These are phyloP conservation scores for Epistrophella euchroma DNA, from an alignment of 2,888 invertebrate species.

Conservation along the genomic window DNA sequence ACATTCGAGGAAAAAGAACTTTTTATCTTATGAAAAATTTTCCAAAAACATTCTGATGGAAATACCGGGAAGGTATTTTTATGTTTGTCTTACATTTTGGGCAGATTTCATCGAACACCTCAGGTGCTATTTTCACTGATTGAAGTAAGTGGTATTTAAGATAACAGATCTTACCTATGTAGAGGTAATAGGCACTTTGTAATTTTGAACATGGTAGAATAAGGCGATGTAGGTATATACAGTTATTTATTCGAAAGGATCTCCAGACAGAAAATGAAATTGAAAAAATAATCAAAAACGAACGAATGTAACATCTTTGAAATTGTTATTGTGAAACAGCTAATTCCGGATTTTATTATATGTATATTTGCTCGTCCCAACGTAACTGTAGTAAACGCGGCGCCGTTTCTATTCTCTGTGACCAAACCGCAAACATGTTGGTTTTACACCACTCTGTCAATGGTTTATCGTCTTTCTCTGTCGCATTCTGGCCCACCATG, in stretches of 20 bases:
- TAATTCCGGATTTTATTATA: constrained; percentile 5
- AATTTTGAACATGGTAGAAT: neutral
- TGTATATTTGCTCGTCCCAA: neutral
- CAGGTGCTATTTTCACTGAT: constrained; percentile 10
- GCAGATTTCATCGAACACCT: constrained; percentile 30
- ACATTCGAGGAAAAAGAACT: constrained; percentile 26
- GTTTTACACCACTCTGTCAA: constrained; percentile 35
- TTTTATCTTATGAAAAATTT: constrained; percentile 62
- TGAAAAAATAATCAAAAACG: constrained; percentile 30
- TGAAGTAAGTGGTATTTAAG: neutral
- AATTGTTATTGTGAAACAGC: constrained; percentile 30
- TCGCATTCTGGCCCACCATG: constrained; percentile 7
- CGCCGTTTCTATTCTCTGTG: neutral
- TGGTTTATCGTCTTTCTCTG: constrained; percentile 9
- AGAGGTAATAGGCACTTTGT: neutral
- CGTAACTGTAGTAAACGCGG: too few species aligned
- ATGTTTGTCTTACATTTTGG: constrained; percentile 39
- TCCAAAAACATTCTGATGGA: constrained; percentile 39
- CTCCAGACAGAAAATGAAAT: constrained; percentile 28
- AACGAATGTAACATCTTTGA: constrained; percentile 15
- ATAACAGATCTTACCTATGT: neutral
- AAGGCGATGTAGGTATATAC: neutral
- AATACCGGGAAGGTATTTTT: neutral
- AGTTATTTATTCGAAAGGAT: constrained; percentile 1
- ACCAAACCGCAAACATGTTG: constrained; percentile 53